Evolutionary conservation across 2,888 invertebrate genomes (phyloP).

Genomic region (Dryadula phaetusa): DNA sequence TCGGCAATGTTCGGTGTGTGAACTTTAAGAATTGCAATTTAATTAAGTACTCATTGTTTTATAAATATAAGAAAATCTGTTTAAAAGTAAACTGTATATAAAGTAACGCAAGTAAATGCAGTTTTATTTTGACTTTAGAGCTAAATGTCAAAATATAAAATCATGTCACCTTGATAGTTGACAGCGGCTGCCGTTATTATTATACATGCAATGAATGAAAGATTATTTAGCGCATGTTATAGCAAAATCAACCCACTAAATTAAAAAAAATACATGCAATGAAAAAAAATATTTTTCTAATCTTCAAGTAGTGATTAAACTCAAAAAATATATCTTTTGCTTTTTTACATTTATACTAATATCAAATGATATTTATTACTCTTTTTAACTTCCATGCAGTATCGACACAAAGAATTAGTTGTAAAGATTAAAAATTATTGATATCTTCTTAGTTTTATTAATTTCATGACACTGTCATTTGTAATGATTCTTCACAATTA

Average conservation of each 20-base stretch:
- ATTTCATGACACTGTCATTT: neutral
- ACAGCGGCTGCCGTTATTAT: neutral
- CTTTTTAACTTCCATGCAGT: too few species aligned
- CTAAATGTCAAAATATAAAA: neutral
- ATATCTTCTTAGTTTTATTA: neutral
- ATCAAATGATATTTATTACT: too few species aligned
- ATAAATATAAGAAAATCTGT: neutral
- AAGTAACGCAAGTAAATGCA: neutral
- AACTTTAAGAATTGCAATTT: neutral
- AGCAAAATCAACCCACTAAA: too few species aligned
- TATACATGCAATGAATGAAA: neutral
- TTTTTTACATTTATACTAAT: too few species aligned
- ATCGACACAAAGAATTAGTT: too few species aligned
- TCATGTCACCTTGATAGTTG: neutral
- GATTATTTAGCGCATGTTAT: too few species aligned
- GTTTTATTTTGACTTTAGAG: slow-evolving; percentile 12
- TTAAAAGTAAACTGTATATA: neutral
- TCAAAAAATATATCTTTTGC: too few species aligned
- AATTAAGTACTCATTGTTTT: neutral
- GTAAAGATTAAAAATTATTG: neutral
- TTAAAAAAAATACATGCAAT: too few species aligned
- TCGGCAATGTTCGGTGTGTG: neutral
- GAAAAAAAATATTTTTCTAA: too few species aligned
- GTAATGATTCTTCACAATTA: neutral
- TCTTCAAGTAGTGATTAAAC: too few species aligned